Base-by-base conservation (phyloP, 2,797 vertebrate species). In the Chelmon rostratus region DNA sequence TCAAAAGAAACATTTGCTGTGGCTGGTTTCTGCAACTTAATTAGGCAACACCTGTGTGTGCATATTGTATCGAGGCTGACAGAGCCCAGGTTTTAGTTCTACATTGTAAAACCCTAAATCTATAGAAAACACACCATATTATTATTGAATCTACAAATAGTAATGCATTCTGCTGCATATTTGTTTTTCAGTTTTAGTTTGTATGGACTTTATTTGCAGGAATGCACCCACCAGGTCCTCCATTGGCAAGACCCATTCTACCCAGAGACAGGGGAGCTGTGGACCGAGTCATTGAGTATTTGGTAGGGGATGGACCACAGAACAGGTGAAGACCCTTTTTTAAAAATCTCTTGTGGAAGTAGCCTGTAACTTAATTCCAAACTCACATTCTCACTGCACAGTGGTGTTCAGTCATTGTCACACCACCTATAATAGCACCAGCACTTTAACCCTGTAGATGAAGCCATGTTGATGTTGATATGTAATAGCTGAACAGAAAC, bases 241-340 rank as follows among this genome's bases (percentile, higher is more conserved):
- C 97, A 8, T 92, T 99, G 85, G 95, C 96, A 81, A 96, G 98
- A 86, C 97, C 97, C 62, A 93, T 99, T 89, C 96, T 99, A 73
- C 97, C 98, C 58, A 94, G 96, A 92, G 98, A 99, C 84, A 94
- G 98, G 54, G 96, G 97, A 68, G 86, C 97, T 49, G 31, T 99
- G 89, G 98, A 99, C 90, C 86, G 98, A 93, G 94, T 99, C 89
- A 96, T 99, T 70, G 98, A 99, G 82, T 99, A 98, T 91, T 94
- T 99, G 83, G 98, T 99, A 66, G 98, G 98, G 7, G 98, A 99
- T 78, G 98, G 98, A 90, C 98, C 98, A 76, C 98, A 99, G 88
- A 99, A 99, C 96, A 98, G 98, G 98, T 99, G 13, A 67, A 21
- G 18, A 77, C 9, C 6, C 53, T 37, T 31, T 33, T 15, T 49